Base-by-base conservation (phyloP, 2,797 vertebrate species). In the Australoheros facetus region DNA sequence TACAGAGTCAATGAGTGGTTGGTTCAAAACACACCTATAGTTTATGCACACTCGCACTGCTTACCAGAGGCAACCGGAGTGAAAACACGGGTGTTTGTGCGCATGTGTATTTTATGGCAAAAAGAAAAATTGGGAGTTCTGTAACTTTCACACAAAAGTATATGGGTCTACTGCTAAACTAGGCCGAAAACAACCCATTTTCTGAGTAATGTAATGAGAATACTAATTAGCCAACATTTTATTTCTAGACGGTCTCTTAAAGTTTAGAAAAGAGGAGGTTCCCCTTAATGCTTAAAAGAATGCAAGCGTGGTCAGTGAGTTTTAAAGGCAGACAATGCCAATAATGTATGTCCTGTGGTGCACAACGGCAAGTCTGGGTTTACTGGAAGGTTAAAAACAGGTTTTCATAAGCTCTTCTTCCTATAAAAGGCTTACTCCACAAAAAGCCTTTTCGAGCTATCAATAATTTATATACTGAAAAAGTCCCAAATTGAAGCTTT, bases 381-480 rank as follows among this genome's bases (percentile, higher is more conserved):
- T 59, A 42, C 70, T 54, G 28, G 23, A 85, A 74, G 75, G 54
- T 77, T 62, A 39, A 16, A 32, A 82, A 75, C 21, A 60, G 48
- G 72, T 89, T 88, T 88, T 39, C 56, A 59, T 39, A 39, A 78
- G 56, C 70, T 79, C 32, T 48, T 66, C 71, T 75, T 73, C 54
- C 73, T 70, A 85, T 85, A 72, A 86, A 91, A 78, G 53, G 75
- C 85, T 90, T 84, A 83, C 58, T 85, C 71, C 58, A 75, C 82
- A 89, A 77, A 90, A 86, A 79, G 51, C 78, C 37, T 66, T 83
- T 82, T 58, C 53, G 13, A 86, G 75, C 78, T 73, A 88, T 90
- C 69, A 90, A 90, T 91, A 87, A 92, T 93, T 88, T 78, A 91
- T 85, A 85, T 56, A 77, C 66, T 72, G 66, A 87, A 87, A 89